These are phyloP conservation scores for Lucifuga dentata DNA, from an alignment of 2,113 vertebrate species.

Conservation along the genomic window DNA sequence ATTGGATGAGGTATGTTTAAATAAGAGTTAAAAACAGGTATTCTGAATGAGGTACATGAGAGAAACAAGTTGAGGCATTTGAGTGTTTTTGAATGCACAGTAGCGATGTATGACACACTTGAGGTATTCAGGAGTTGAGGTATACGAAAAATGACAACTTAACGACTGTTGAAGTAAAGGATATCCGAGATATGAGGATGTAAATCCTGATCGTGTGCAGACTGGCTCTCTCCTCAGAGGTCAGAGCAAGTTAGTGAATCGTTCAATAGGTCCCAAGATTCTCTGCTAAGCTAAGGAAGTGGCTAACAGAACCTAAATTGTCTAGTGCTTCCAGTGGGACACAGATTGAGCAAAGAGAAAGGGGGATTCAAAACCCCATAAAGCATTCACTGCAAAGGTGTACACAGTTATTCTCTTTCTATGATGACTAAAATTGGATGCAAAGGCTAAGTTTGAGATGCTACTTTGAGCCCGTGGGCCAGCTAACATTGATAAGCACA, in stretches of 20 bases:
- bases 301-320: constrained; percentile 47
- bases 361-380: constrained; percentile 52
- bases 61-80: constrained; percentile 66
- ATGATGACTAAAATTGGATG: constrained; percentile 14
- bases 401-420: constrained; percentile 1
- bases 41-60: constrained; percentile 47
- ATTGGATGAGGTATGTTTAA: constrained; percentile 60
- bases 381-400: constrained; percentile 30
- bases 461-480: constrained; percentile 21
- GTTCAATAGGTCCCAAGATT: constrained; percentile 48
- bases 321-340: constrained; percentile 59
- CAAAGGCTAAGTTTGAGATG: constrained; percentile 42
- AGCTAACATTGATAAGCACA: not conserved
- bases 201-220: constrained; percentile 45
- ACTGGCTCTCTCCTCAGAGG: constrained; percentile 52
- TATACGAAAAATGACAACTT: constrained; percentile 37
- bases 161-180: constrained; percentile 32
- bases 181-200: constrained; percentile 43
- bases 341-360: constrained; percentile 6
- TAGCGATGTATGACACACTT: constrained; percentile 48
- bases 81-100: constrained; percentile 59
- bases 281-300: constrained; percentile 44
- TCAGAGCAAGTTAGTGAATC: constrained; percentile 36
- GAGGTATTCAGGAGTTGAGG: constrained; percentile 73
- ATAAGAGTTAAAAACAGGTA: constrained; percentile 64